Evolutionary conservation across 2,797 vertebrate species (phyloP).

Genomic region (Nasua narica): DNA sequence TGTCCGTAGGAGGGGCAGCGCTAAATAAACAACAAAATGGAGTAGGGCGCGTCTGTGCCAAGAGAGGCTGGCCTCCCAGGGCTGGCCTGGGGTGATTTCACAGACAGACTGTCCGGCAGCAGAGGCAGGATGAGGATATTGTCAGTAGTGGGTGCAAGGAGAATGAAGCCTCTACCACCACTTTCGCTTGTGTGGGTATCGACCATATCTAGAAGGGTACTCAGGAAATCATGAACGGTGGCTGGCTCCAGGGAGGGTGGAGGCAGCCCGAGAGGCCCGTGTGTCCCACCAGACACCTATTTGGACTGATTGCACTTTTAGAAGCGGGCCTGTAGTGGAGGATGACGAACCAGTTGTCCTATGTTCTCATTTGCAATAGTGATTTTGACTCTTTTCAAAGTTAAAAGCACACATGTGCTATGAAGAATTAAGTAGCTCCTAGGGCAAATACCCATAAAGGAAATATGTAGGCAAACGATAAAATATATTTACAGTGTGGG

Average conservation of each 20-base stretch:
- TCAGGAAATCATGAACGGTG: too few relatives aligned
- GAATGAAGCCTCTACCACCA: rapidly evolving
- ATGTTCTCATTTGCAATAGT: neutral
- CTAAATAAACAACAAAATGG: neutral
- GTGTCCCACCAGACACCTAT: neutral
- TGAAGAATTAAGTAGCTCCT: neutral
- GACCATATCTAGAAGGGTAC: neutral
- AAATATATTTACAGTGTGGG: neutral
- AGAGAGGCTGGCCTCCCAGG: neutral
- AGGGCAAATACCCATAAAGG: neutral
- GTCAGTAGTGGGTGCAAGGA: neutral
- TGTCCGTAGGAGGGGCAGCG: neutral
- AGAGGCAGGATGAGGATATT: neutral
- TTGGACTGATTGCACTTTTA: neutral
- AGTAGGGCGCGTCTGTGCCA: too few relatives aligned
- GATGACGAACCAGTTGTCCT: neutral
- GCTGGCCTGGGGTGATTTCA: neutral
- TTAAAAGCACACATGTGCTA: neutral
- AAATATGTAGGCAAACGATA: neutral
- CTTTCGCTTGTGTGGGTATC: neutral
- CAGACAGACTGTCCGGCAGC: neutral
- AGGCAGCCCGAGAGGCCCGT: neutral
- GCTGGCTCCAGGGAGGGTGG: neutral
- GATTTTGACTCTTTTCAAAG: neutral
- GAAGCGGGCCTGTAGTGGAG: neutral